Percentiles rank a stretch among this genome's conserved stretches.
phyloP scores from a whole-genome alignment of 2,113 vertebrate genomes.

The Myotis brandtii region DNA sequence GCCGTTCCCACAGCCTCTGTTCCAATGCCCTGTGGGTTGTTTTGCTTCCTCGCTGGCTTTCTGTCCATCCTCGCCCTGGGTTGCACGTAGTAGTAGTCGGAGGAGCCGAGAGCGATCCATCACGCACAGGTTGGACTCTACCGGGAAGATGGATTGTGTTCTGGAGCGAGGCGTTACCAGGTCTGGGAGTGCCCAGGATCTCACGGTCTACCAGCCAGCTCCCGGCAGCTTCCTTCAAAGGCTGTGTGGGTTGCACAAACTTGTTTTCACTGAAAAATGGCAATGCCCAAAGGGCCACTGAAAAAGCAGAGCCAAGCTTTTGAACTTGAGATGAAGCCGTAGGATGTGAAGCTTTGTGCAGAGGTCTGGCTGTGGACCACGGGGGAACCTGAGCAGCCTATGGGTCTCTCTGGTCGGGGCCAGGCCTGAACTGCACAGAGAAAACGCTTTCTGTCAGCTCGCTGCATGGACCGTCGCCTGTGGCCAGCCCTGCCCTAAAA shows the following conservation, averaged over 20 bases:
- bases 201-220: background rate
- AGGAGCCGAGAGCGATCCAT: background rate
- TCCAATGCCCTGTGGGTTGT: accelerated
- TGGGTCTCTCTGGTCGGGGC: background rate
- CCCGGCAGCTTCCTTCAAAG: slow-evolving; percentile 25
- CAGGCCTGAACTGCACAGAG: background rate
- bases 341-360: background rate
- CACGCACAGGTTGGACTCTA: background rate
- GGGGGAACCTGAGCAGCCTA: background rate
- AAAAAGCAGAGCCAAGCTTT: slow-evolving; percentile 54
- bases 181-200: background rate
- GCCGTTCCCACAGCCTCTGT: background rate
- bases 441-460: background rate
- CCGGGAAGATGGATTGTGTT: background rate
- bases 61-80: background rate
- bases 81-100: background rate
- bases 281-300: background rate
- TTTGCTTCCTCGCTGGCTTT: background rate
- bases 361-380: background rate
- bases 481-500: background rate
- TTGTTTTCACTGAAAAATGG: slow-evolving; percentile 27
- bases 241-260: slow-evolving; percentile 17
- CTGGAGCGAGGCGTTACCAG: background rate
- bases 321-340: background rate
- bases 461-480: background rate